Evolutionary conservation across 1,140 invertebrate species (phyloP).

Genomic region (Lanistes nyassanus): DNA sequence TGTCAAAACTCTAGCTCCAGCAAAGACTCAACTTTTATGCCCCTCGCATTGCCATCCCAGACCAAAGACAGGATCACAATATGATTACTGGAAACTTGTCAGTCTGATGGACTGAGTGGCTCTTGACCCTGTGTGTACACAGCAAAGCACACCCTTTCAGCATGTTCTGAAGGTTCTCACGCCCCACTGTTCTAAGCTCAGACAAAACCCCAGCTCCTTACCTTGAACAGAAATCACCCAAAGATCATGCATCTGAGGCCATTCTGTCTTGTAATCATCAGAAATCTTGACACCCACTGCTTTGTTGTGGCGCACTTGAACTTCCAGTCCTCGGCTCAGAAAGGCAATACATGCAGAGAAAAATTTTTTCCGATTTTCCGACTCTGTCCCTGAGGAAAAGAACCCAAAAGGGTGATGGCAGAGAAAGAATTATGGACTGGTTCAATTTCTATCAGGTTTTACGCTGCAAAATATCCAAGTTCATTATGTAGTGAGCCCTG

Average conservation of each 20-base stretch:
- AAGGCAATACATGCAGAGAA: neutral
- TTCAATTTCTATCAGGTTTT: neutral
- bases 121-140: too few species aligned
- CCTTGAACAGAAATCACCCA: conserved; percentile 6
- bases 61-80: too few species aligned
- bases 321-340: neutral
- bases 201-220: neutral
- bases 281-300: neutral
- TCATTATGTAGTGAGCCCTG: too few species aligned
- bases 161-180: too few species aligned
- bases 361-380: neutral
- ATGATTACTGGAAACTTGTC: too few species aligned
- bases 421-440: neutral
- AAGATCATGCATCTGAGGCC: neutral
- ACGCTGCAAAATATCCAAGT: neutral
- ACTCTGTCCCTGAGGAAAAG: neutral
- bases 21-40: too few species aligned
- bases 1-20: too few species aligned
- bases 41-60: too few species aligned
- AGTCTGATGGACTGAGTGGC: too few species aligned
- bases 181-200: too few species aligned
- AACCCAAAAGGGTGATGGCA: neutral
- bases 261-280: neutral
- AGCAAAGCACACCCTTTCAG: too few species aligned
- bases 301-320: neutral